Percentiles rank a stretch among this genome's conserved stretches.
phyloP scores from a whole-genome alignment of 1,140 invertebrate species.

The Bombus breviceps region DNA sequence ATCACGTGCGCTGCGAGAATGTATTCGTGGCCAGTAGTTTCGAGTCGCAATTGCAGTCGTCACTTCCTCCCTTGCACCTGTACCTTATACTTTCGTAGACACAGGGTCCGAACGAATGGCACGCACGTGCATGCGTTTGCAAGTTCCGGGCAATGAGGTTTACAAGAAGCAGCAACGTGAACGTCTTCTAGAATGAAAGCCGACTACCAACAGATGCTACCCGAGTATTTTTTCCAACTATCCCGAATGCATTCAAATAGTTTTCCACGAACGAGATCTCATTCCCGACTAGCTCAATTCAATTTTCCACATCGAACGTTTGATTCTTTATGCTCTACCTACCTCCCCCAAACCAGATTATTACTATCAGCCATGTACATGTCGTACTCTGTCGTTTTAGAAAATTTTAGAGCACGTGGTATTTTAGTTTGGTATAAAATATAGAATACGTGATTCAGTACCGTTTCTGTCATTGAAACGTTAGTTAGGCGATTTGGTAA shows the following conservation, averaged over 20 bases:
- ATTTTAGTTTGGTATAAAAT: not conserved
- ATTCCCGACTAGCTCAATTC: conserved; percentile 7
- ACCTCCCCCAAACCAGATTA: not conserved
- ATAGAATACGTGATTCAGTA: no score
- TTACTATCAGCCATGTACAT: not conserved
- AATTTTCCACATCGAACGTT: conserved; percentile 11
- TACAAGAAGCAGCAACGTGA: conserved; percentile 60
- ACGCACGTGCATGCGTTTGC: conserved; percentile 65
- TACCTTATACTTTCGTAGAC: conserved; percentile 54
- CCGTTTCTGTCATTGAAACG: no score
- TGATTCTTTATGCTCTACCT: not conserved
- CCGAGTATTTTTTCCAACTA: conserved; percentile 36
- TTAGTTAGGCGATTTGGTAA: no score
- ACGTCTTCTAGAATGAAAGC: conserved; percentile 59
- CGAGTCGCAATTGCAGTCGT: conserved; percentile 62
- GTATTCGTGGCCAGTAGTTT: conserved; percentile 42
- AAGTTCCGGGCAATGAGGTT: conserved; percentile 58
- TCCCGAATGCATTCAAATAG: conserved; percentile 11
- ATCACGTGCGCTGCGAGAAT: conserved; percentile 52
- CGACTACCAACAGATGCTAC: conserved; percentile 52
- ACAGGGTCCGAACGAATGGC: conserved; percentile 62
- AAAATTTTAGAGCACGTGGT: not conserved
- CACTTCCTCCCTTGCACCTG: conserved; percentile 54
- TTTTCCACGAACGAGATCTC: not conserved
- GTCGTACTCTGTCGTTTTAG: not conserved